Evolutionary conservation across 2,888 invertebrate genomes (phyloP).

Genomic region (Cerceris ruficornis): DNA sequence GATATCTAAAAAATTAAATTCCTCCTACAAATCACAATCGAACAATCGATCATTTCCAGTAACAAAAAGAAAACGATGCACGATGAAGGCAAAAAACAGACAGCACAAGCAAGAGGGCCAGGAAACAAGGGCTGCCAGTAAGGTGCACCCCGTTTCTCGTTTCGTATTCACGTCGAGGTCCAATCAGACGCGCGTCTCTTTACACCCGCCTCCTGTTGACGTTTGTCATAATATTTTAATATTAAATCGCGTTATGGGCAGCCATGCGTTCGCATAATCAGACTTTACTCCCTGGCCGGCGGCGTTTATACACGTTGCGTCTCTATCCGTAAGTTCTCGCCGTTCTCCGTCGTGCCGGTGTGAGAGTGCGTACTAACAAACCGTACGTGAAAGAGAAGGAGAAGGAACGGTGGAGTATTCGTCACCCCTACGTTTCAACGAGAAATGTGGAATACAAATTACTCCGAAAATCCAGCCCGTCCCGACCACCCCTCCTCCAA

Average conservation of each 20-base stretch:
- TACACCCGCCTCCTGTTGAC: conserved; percentile 78
- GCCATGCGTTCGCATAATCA: conserved; percentile 81
- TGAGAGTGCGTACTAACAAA: conserved; percentile 43
- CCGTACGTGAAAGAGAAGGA: conserved; percentile 33
- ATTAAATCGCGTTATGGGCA: conserved; percentile 81
- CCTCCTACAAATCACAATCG: background rate
- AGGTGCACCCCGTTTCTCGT: conserved; percentile 66
- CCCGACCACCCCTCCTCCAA: conserved; percentile 9
- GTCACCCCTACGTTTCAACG: conserved; percentile 65
- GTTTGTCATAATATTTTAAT: conserved; percentile 82
- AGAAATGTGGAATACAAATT: conserved; percentile 80
- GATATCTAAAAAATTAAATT: too few species aligned
- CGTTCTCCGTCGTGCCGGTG: conserved; percentile 30
- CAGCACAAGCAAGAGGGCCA: conserved; percentile 20
- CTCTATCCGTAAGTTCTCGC: conserved; percentile 33
- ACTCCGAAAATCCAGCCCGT: conserved; percentile 58
- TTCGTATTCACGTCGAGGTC: conserved; percentile 79
- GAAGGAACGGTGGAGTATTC: conserved; percentile 62
- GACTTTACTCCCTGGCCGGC: conserved; percentile 70
- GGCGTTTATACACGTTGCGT: conserved; percentile 36
- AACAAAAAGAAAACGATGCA: background rate
- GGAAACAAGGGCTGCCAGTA: conserved; percentile 57
- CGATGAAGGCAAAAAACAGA: conserved; percentile 2
- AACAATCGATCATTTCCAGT: background rate
- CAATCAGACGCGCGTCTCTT: conserved; percentile 79